A percentile compares a stretch with the other conserved stretches of the same genome.
Evolutionary conservation across 2,113 vertebrate genomes (phyloP).

Genomic region (Lonchura striata): DNA sequence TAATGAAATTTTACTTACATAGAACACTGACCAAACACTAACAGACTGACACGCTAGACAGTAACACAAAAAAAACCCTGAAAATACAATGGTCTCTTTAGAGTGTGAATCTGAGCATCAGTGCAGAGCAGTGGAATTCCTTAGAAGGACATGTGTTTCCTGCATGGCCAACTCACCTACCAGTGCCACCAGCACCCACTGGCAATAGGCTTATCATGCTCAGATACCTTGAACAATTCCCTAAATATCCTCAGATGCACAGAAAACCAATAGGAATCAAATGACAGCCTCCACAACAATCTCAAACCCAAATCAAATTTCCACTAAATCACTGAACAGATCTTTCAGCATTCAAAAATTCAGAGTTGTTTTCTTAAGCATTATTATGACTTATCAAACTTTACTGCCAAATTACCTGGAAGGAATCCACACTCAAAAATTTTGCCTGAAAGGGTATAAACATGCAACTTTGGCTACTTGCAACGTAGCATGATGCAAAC

Average conservation of each 20-base stretch:
- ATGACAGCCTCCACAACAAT: neutral
- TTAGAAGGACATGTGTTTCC: fast-evolving
- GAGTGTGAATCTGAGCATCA: neutral
- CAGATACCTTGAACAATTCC: neutral
- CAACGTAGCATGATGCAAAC: neutral
- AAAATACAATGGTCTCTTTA: neutral
- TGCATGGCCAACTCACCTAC: neutral
- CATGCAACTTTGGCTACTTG: neutral
- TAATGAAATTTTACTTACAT: neutral
- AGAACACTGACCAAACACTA: neutral
- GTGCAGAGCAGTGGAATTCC: neutral
- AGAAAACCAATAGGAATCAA: neutral
- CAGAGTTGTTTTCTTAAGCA: neutral
- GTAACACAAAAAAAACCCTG: neutral
- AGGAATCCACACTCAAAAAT: neutral
- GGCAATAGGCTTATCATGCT: neutral
- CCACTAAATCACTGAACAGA: neutral
- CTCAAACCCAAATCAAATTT: neutral
- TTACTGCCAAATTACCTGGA: neutral
- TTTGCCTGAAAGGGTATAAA: neutral
- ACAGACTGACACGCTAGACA: neutral
- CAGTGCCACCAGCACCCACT: neutral
- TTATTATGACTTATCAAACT: neutral
- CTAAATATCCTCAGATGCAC: neutral
- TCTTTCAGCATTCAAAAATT: neutral